Percentiles rank a stretch among this genome's conserved stretches.
These are phyloP conservation scores for Hassar affinis DNA, from an alignment of 2,113 vertebrate species.

Conservation along the genomic window DNA sequence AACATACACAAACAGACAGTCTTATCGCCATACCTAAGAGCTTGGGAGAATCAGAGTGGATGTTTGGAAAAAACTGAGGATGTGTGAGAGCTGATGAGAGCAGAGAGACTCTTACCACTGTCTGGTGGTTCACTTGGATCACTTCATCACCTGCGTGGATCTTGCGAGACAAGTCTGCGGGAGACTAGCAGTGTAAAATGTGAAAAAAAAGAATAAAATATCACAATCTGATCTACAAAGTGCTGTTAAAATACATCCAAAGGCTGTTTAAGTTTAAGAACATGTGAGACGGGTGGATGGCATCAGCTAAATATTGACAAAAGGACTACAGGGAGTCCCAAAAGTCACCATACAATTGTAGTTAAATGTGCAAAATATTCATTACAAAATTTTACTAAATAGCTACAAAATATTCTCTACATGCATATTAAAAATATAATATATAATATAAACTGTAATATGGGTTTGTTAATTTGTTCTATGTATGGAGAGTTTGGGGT, in stretches of 20 bases:
- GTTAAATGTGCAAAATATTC: no score
- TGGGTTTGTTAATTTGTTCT: no score
- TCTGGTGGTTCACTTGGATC: conserved; percentile 90
- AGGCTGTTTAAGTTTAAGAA: background rate
- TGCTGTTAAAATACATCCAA: background rate
- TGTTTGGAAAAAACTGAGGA: no score
- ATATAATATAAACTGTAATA: no score
- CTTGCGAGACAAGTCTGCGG: conserved; percentile 88
- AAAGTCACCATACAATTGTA: no score
- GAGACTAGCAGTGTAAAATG: conserved; percentile 76
- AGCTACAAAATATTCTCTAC: no score
- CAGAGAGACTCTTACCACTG: conserved; percentile 81
- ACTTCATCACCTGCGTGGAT: conserved; percentile 97
- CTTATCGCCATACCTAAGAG: background rate
- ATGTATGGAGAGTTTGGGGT: no score
- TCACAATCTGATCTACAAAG: background rate
- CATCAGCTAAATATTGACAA: background rate
- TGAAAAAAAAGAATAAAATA: conserved; percentile 12
- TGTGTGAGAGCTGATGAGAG: background rate
- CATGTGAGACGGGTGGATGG: background rate
- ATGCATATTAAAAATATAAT: no score
- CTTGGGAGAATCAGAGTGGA: background rate
- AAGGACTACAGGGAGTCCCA: no score
- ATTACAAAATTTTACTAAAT: no score
- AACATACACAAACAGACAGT: background rate